phyloP scores from a whole-genome alignment of 64 coral and sea anemone genomes.

The Orbicella faveolata region DNA sequence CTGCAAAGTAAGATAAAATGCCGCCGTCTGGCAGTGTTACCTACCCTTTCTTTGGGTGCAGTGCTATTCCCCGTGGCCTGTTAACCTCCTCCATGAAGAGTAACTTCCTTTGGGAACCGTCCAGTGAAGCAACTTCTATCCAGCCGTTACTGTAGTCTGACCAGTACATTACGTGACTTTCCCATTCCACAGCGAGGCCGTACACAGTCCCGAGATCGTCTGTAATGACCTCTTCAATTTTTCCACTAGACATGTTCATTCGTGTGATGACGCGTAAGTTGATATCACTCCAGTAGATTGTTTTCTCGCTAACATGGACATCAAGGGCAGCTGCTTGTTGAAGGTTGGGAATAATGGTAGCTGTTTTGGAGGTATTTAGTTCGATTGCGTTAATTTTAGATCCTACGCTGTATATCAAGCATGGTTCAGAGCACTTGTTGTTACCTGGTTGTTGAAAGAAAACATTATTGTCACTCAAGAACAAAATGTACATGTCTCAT shows the following conservation, averaged over 20 bases:
- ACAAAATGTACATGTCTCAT: no score
- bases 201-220: slow-evolving; percentile 53
- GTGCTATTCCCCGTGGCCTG: slow-evolving; percentile 62
- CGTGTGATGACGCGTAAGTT: slow-evolving; percentile 33
- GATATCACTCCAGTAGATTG: slow-evolving; percentile 69
- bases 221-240: slow-evolving; percentile 15
- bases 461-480: not conserved
- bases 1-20: no score
- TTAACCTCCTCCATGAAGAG: slow-evolving; percentile 23
- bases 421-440: not conserved
- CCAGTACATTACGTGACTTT: slow-evolving; percentile 67
- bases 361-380: not conserved
- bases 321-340: slow-evolving; percentile 44
- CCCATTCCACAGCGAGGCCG: slow-evolving; percentile 81
- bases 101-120: slow-evolving; percentile 51
- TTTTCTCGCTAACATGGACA: slow-evolving; percentile 52
- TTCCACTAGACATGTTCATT: slow-evolving; percentile 42
- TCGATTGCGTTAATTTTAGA: slow-evolving; percentile 1
- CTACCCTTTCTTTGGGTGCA: slow-evolving; percentile 70
- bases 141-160: slow-evolving; percentile 32
- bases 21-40: not conserved
- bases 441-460: not conserved
- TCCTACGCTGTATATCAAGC: slow-evolving; percentile 15
- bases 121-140: slow-evolving; percentile 58
- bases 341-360: not conserved